Evolutionary conservation across 1,140 invertebrate species (phyloP), one percentile per base, ranked within the genome.

Genomic region (Drosophila triauraria): DNA sequence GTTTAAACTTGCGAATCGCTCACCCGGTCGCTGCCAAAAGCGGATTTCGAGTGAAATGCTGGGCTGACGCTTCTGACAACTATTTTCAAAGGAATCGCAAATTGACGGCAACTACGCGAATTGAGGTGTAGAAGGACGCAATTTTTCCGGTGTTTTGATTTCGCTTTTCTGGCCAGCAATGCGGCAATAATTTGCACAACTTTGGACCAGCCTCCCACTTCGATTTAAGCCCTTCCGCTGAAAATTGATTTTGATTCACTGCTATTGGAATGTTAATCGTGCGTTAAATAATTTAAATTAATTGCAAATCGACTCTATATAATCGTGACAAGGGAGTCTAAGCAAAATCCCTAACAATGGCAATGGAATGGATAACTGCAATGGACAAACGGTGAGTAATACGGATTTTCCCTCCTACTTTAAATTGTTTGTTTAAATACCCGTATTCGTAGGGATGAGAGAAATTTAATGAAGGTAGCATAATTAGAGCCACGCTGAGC

Each of bases 331-430:
- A 40, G 54, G 35, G 1, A 53, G 48, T 40, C 30, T 35, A 15
- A 80, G 9, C 30, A 32, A 71, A 47, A 57, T 30, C 30, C 30
- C 6, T 58, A 61, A 80, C 75, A 93, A 56, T 93, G 93, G 93
- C 93, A 23, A 93, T 93, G 85, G 93, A 93, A 91, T 93, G 93
- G 93, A 93, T 93, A 77, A 93, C 92, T 27, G 93, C 93, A 42
- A 93, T 93, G 88, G 93, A 93, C 90, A 93, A 93, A 78, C 91
- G 93, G 93, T 93, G 72, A 87, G 85, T 82, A 12, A 51, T 50
- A 46, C 47, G 1, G 2, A 10, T 17, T 40, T 17, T 10, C 15
- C 7, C 27, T 30, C 6, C 4, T 17, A 9, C 4, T 8, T 63
- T 3, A 30, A 15, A 20, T 60, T 23, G 5, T 9, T 25, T 5